Base-by-base conservation (phyloP, 2,113 vertebrate species). In the Phasianus colchicus region DNA sequence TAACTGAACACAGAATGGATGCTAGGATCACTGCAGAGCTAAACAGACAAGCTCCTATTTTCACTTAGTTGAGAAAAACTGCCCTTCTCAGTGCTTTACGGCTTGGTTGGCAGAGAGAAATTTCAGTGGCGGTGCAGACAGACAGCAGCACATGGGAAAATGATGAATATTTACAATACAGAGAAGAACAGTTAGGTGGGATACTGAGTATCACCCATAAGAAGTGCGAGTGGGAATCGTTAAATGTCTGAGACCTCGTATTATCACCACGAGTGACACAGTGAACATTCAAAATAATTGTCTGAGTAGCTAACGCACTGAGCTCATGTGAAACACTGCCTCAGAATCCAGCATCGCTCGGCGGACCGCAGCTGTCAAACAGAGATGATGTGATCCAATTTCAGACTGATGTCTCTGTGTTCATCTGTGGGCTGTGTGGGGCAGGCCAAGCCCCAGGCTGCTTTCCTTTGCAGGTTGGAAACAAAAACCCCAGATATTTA, bases 21-120 rank as follows among this genome's bases (percentile, higher is more conserved):
- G 77, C 66, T 87, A 89, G 66, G 34, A 36, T 45, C 7, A 4
- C 81, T 92, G 71, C 91, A 85, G 91, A 83, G 75, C 43, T 92
- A 74, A 92, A 83, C 6, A 93, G 91, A 88, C 64, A 80, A 73
- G 78, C 72, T 86, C 65, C 19, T 95, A 87, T 93, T 93, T 96
- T 87, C 71, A 78, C 50, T 91, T 81, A 63, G 69, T 52, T 75
- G 58, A 90, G 88, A 91, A 92, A 93, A 95, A 90, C 61, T 81
- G 85, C 60, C 85, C 76, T 65, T 83, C 75, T 80, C 81, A 78
- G 88, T 69, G 85, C 79, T 92, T 95, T 90, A 88, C 57, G 57
- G 80, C 57, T 69, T 88, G 87, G 88, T 60, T 88, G 89, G 74
- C 91, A 86, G 82, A 74, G 92, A 75, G 88, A 93, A 89, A 95